phyloP scores from a whole-genome alignment of 2,797 vertebrate genomes.

The Notolepis coatsorum region DNA sequence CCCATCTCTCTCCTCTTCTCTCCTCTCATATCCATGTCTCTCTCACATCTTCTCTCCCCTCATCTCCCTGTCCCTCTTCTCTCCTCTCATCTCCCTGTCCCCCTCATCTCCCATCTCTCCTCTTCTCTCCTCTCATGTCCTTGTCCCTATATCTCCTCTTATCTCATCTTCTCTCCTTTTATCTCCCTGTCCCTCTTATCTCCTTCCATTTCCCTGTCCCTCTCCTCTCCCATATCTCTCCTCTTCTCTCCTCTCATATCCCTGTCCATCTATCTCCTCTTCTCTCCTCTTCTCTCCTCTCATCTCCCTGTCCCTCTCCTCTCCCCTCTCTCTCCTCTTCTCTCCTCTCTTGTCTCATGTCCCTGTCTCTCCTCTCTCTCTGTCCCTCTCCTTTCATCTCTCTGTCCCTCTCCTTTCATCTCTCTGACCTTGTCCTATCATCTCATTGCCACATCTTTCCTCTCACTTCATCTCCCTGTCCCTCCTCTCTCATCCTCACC shows the following conservation, averaged over 20 bases:
- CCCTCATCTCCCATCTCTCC: slow-evolving; percentile 10
- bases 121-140: not conserved
- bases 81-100: slow-evolving; percentile 26
- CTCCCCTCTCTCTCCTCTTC: not conserved
- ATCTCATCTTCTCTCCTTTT: slow-evolving; percentile 1
- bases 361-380: too few relatives aligned
- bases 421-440: too few relatives aligned
- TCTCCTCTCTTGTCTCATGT: not conserved
- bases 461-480: not conserved
- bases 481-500: not conserved
- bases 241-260: not conserved
- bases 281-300: slow-evolving; percentile 27
- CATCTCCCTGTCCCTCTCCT: slow-evolving; percentile 25
- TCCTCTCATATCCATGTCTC: not conserved
- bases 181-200: not conserved
- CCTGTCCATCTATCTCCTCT: too few relatives aligned
- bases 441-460: not conserved
- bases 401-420: not conserved
- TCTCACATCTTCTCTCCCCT: not conserved
- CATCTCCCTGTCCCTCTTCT: not conserved
- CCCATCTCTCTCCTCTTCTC: not conserved
- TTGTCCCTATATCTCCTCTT: slow-evolving; percentile 5
- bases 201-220: slow-evolving; percentile 33
- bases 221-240: too few relatives aligned
- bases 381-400: not conserved